phyloP scores from a whole-genome alignment of 2,113 vertebrate species.

The Sander vitreus region DNA sequence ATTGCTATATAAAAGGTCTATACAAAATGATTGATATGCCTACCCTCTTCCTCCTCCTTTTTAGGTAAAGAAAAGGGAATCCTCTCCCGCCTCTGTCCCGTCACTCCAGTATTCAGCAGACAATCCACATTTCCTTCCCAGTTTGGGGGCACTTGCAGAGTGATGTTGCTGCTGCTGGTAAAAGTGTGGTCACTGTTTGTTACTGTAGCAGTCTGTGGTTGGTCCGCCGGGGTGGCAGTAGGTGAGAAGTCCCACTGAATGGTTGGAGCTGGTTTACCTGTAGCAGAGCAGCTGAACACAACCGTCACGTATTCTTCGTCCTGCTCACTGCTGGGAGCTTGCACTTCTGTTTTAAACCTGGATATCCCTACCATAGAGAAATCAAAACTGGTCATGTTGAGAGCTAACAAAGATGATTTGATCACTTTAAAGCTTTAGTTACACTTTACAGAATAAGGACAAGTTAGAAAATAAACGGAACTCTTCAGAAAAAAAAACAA shows the following conservation, averaged over 20 bases:
- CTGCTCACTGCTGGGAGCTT: rapidly evolving
- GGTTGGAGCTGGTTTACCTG: slow-evolving; percentile 79
- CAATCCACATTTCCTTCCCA: slow-evolving; percentile 63
- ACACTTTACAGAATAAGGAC: not conserved
- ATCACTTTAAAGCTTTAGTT: not conserved
- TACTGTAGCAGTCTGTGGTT: rapidly evolving
- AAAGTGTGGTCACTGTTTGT: slow-evolving; percentile 57
- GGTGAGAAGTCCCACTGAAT: slow-evolving; percentile 60
- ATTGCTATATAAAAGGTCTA: too few relatives aligned
- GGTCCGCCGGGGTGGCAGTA: rapidly evolving
- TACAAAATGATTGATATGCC: not conserved
- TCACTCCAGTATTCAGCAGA: slow-evolving; percentile 46
- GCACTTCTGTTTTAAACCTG: slow-evolving; percentile 2
- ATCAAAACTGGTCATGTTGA: not conserved
- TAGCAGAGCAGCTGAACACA: slow-evolving; percentile 77
- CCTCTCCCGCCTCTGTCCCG: not conserved
- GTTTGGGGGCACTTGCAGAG: slow-evolving; percentile 29
- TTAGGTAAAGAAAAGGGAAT: not conserved
- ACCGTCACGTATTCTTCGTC: not conserved
- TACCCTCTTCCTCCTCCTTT: not conserved
- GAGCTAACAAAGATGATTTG: not conserved
- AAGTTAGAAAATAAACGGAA: not conserved
- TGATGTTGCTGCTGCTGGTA: slow-evolving; percentile 69
- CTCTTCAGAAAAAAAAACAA: not conserved
- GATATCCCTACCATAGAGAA: slow-evolving; percentile 73